phyloP scores from a whole-genome alignment of 2,888 invertebrate genomes.

The Monochamus alternatus region DNA sequence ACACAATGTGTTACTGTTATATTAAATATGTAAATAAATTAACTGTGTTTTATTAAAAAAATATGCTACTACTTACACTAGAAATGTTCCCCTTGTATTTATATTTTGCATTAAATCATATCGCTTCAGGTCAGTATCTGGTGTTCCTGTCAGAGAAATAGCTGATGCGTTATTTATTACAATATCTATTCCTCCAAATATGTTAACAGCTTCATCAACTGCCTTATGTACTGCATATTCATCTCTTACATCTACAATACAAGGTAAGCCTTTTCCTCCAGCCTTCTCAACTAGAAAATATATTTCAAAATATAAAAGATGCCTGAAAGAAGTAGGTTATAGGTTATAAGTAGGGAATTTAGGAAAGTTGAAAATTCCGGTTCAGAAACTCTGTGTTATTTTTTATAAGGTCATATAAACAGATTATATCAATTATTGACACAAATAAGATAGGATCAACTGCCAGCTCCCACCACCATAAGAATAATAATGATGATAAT shows the following conservation, averaged over 20 bases:
- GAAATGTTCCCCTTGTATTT: conserved; percentile 95
- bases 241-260: conserved; percentile 90
- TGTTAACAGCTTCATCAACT: conserved; percentile 82
- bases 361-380: too few species aligned
- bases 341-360: too few species aligned
- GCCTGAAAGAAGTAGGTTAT: too few species aligned
- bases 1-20: too few species aligned
- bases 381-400: too few species aligned
- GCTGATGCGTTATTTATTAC: conserved; percentile 97
- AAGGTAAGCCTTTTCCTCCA: conserved; percentile 90
- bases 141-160: conserved; percentile 88
- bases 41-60: too few species aligned
- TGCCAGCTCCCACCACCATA: too few species aligned
- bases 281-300: conserved; percentile 82
- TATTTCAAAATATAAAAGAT: conserved; percentile 8
- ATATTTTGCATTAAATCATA: conserved; percentile 97
- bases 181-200: conserved; percentile 97
- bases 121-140: conserved; percentile 92
- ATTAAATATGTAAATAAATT: too few species aligned
- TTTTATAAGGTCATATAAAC: too few species aligned
- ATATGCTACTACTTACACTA: conserved; percentile 81
- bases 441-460: too few species aligned
- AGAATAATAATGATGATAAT: too few species aligned
- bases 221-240: conserved; percentile 84
- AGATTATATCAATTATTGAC: too few species aligned